Percentiles rank a stretch among this genome's conserved stretches.
These are phyloP conservation scores for Antechinus flavipes DNA, from an alignment of 2,113 vertebrate species.

Conservation along the genomic window DNA sequence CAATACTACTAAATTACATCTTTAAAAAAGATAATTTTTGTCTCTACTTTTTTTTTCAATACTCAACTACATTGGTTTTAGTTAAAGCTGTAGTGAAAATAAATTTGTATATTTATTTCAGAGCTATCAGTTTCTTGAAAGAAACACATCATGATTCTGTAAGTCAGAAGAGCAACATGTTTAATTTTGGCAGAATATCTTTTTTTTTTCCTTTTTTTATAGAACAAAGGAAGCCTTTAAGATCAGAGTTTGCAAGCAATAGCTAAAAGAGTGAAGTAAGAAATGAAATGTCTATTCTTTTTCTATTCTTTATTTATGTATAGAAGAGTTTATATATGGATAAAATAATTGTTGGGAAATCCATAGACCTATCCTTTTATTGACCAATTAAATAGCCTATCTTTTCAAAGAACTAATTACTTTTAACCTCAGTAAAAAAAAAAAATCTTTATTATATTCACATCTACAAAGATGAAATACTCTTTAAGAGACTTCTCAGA, in stretches of 20 bases:
- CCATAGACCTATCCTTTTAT: background rate
- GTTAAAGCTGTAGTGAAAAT: background rate
- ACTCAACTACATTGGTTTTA: background rate
- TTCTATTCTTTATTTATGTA: conserved; percentile 14
- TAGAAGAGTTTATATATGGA: background rate
- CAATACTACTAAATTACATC: background rate
- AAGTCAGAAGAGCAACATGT: background rate
- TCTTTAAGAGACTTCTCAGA: background rate
- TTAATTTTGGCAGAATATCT: background rate
- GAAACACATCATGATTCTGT: background rate
- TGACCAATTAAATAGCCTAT: background rate
- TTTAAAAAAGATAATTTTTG: background rate
- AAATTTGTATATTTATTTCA: background rate
- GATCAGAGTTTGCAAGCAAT: background rate
- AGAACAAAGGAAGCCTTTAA: background rate
- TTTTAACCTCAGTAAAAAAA: no score
- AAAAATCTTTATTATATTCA: background rate
- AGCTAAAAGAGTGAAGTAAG: background rate
- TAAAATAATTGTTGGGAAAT: background rate
- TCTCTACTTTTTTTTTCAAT: background rate
- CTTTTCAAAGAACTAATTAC: no score
- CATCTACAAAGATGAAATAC: background rate
- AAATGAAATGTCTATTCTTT: background rate
- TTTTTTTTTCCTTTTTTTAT: background rate
- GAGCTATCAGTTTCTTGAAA: background rate